phyloP scores from a whole-genome alignment of 2,113 vertebrate genomes.

The Amazona guildingii region DNA sequence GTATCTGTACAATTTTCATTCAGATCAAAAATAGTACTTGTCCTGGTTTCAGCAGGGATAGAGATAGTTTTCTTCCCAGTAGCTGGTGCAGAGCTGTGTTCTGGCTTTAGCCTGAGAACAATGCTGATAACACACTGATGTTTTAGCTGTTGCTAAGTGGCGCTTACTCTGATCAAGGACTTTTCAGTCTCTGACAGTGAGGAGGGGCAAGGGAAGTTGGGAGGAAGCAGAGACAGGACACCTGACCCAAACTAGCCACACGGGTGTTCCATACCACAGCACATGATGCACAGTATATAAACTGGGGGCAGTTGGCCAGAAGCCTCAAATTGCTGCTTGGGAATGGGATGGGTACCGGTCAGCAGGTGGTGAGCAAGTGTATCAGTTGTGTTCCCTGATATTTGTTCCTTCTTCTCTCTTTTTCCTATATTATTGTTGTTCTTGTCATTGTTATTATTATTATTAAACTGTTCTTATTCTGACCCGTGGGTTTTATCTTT shows the following conservation, averaged over 20 bases:
- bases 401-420: neutral
- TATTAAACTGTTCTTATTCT: neutral
- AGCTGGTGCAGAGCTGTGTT: neutral
- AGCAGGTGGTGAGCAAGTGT: neutral
- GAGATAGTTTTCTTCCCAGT: neutral
- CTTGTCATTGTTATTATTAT: neutral
- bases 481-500: neutral
- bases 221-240: neutral
- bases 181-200: neutral
- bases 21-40: neutral
- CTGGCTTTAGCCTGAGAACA: neutral
- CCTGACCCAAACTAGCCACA: neutral
- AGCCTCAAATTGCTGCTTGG: neutral
- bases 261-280: neutral
- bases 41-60: neutral
- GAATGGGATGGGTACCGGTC: neutral
- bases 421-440: neutral
- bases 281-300: neutral
- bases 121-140: neutral
- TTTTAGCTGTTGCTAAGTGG: neutral
- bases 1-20: slow-evolving; percentile 8
- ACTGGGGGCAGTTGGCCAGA: neutral
- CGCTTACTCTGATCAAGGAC: neutral
- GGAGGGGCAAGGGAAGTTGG: neutral
- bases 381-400: neutral